Evolutionary conservation across 2,797 vertebrate genomes (phyloP).

Genomic region (Platalea minor): DNA sequence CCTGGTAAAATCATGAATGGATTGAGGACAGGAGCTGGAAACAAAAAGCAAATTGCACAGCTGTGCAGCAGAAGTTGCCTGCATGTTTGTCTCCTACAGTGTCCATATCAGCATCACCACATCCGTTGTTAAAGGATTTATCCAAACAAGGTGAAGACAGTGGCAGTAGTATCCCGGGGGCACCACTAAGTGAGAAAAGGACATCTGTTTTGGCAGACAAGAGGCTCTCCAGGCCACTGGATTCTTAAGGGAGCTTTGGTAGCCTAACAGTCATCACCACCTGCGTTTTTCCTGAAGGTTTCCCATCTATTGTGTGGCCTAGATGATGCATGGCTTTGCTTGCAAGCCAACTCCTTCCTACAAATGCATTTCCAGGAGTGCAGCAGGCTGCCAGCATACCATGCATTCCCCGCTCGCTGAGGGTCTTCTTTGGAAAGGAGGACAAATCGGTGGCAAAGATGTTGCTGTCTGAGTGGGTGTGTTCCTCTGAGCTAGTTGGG

Average conservation of each 20-base stretch:
- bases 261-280: background rate
- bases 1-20: background rate
- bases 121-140: background rate
- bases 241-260: background rate
- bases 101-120: background rate
- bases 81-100: background rate
- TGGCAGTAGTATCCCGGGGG: background rate
- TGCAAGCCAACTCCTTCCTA: background rate
- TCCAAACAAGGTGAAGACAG: background rate
- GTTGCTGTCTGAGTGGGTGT: constrained; percentile 47
- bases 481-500: constrained; percentile 73
- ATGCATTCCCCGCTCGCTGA: background rate
- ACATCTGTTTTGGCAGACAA: background rate
- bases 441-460: constrained; percentile 63
- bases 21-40: background rate
- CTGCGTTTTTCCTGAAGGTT: background rate
- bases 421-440: constrained; percentile 42
- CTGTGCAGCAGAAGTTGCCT: background rate
- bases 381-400: background rate
- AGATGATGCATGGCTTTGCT: rapidly evolving
- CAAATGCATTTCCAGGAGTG: rapidly evolving
- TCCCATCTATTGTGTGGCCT: background rate
- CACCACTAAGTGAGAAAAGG: background rate
- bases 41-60: background rate
- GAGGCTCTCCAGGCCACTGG: background rate